Base-by-base conservation (phyloP, 2,797 vertebrate species). In the Lagorchestes hirsutus region DNA sequence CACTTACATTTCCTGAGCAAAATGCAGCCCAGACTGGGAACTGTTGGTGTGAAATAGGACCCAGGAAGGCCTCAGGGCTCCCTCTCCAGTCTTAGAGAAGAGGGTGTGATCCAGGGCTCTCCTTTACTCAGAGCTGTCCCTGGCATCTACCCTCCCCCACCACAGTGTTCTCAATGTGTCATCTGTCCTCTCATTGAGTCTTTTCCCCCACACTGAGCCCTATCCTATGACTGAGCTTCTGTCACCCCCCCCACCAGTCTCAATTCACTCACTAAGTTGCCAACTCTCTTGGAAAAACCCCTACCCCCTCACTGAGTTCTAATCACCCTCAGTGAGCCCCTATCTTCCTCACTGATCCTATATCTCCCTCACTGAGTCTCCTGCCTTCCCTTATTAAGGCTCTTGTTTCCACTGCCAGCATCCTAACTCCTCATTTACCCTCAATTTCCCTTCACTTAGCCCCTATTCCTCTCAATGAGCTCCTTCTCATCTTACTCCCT, bases 271-370 rank as follows among this genome's bases (percentile, higher is more conserved):
- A 0, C 54, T 34, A 6, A 55, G 10, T 55, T 29, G 91, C 67
- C 82, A 5, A 1, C 18, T 67, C 50, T 57, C 95, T 40, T 82
- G 27, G 46, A 82, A 50, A 13, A 92, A 34, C 52, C 28, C 16
- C 1, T 18, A 0, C 0, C 1, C 67, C 22, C n/a, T 12, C 18
- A 40, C 24, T 0, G 52, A 55, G 54, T 40, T 3, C 1, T 55
- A 14, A 18, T 13, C 67, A 5, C 1, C 31, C 46, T 55, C 22
- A 14, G 11, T 40, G 40, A 31, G 58, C 54, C 57, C 40, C 57
- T 34, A 3, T 24, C 28, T 6, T 10, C 54, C 29, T 10, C 95
- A 87, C n/a, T 91, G 95, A 90, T 56, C 57, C 13, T 59, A 50
- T 24, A 55, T n/a, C 55, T 74, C 74, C n/a, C 50, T 90, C 74